phyloP scores from a whole-genome alignment of 2,888 invertebrate species.

The Drosophila anomelani region DNA sequence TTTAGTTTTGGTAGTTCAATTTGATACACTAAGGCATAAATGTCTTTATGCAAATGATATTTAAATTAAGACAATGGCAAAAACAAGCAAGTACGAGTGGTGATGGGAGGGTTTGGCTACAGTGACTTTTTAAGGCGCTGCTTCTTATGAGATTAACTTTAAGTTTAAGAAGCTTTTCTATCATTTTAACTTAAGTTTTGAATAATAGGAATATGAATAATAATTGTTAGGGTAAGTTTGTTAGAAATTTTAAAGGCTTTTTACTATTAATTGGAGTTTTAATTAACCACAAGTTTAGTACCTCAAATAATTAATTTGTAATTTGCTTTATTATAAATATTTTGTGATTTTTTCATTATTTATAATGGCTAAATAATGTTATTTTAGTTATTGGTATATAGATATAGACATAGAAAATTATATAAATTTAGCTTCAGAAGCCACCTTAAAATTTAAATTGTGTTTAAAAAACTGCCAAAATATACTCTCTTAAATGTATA shows the following conservation, averaged over 20 bases:
- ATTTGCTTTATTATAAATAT: not conserved
- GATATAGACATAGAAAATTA: too few relatives aligned
- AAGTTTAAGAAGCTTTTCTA: not conserved
- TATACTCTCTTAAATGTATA: not conserved
- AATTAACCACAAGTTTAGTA: not conserved
- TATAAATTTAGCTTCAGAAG: too few relatives aligned
- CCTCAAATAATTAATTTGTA: not conserved
- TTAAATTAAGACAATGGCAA: constrained; percentile 65
- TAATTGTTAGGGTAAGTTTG: not conserved
- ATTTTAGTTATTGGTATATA: not conserved
- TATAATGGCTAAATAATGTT: not conserved
- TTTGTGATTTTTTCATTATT: not conserved
- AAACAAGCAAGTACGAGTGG: constrained; percentile 52
- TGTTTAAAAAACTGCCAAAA: not conserved
- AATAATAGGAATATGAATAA: too few relatives aligned
- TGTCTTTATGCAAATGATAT: constrained; percentile 77
- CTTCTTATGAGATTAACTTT: not conserved
- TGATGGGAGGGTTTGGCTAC: constrained; percentile 13
- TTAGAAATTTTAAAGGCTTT: not conserved
- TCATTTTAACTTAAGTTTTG: too few relatives aligned
- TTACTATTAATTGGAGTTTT: not conserved
- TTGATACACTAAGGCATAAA: constrained; percentile 64
- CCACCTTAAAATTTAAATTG: not conserved
- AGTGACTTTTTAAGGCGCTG: constrained; percentile 21
- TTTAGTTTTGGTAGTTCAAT: constrained; percentile 59